Conservation (phyloP, 2,113 vertebrate genomes). For the Oreochromis tanganicae region DNA sequence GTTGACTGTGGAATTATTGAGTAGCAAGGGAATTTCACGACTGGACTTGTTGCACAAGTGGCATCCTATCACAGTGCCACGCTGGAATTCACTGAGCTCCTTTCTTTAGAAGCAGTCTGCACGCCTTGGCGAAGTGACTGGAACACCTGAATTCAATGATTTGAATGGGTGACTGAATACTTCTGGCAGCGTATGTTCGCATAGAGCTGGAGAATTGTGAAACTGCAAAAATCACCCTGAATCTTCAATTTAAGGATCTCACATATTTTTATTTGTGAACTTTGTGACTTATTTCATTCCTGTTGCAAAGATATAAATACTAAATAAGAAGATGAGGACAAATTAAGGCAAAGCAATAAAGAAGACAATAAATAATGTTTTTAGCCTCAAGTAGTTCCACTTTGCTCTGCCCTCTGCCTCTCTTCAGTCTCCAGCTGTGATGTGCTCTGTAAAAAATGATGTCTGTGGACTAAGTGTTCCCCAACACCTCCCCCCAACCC, state of each 20-base stretch:
- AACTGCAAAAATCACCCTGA: background rate
- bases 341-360: background rate
- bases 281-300: background rate
- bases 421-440: conserved; percentile 1
- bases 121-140: background rate
- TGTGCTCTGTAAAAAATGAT: conserved; percentile 10
- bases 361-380: background rate
- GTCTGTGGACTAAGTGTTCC: background rate
- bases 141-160: background rate
- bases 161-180: background rate
- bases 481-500: background rate
- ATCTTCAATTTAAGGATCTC: background rate
- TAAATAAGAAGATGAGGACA: background rate
- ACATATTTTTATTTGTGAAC: background rate
- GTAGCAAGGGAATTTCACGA: background rate
- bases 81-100: background rate
- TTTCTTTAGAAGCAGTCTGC: background rate
- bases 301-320: background rate
- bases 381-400: background rate
- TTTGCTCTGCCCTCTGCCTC: background rate
- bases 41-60: background rate
- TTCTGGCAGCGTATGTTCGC: background rate
- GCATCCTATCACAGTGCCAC: background rate
- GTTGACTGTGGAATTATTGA: background rate
- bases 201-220: background rate